phyloP scores from a whole-genome alignment of 2,797 vertebrate genomes.

The Argyrosomus regius region DNA sequence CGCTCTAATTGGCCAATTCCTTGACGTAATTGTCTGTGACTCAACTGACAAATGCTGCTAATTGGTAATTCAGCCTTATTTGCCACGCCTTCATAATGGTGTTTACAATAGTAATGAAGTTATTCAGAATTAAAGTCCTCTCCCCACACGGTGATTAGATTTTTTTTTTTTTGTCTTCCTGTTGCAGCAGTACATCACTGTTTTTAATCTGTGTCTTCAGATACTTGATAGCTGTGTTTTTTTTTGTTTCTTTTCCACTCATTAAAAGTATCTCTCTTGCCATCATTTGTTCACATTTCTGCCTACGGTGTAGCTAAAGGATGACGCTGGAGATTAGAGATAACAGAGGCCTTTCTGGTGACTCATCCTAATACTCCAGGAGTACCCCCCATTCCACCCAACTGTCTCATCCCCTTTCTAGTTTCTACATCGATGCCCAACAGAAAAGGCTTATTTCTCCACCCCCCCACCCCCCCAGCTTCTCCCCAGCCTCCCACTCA shows the following conservation, averaged over 20 bases:
- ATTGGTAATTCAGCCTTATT: slow-evolving; percentile 36
- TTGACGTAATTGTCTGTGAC: slow-evolving; percentile 27
- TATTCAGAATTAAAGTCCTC: slow-evolving; percentile 32
- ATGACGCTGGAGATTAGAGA: slow-evolving; percentile 11
- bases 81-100: slow-evolving; percentile 24
- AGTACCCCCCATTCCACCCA: not conserved
- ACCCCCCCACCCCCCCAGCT: not conserved
- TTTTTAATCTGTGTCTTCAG: not conserved
- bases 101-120: slow-evolving; percentile 38
- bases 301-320: not conserved
- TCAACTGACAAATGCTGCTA: slow-evolving; percentile 28
- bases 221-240: not conserved
- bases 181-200: not conserved
- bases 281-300: slow-evolving; percentile 9
- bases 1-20: slow-evolving; percentile 30
- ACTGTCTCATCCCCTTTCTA: slow-evolving; percentile 12
- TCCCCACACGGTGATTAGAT: slow-evolving; percentile 2
- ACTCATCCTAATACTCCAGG: slow-evolving; percentile 51
- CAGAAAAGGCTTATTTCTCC: slow-evolving; percentile 43
- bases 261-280: not conserved
- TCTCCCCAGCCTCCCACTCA: not conserved
- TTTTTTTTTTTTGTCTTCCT: not conserved
- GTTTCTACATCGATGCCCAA: slow-evolving; percentile 26
- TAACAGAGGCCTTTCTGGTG: slow-evolving; percentile 31
- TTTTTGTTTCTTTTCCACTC: not conserved